phyloP scores from a whole-genome alignment of 37 sponge, comb jelly and placozoan species.

The Agelas oroides region DNA sequence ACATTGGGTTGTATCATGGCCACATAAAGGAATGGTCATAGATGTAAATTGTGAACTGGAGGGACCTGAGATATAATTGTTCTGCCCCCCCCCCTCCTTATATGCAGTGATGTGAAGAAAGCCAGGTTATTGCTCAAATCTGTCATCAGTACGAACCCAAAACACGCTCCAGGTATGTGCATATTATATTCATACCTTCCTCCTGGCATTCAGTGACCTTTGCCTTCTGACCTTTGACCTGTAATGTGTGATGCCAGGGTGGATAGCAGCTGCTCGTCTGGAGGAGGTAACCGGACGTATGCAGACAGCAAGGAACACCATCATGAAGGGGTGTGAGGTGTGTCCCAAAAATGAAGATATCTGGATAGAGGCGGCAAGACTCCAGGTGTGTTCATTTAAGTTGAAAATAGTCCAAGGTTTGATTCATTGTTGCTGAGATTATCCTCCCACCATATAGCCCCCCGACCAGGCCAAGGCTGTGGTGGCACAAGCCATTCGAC shows the following conservation, averaged over 20 bases:
- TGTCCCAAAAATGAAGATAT: constrained; percentile 97
- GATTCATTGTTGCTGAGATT: no score
- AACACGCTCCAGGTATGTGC: constrained; percentile 90
- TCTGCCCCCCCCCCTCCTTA: neutral
- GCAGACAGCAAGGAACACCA: constrained; percentile 93
- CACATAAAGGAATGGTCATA: no score
- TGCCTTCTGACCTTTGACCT: neutral
- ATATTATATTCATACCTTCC: no score
- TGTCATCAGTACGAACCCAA: constrained; percentile 96
- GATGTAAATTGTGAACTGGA: no score
- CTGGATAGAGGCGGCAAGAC: constrained; percentile 94
- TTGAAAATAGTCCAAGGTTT: no score
- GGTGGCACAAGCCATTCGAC: constrained; percentile 77
- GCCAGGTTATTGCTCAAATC: constrained; percentile 95
- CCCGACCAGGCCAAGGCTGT: constrained; percentile 78
- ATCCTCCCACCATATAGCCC: constrained; percentile 37
- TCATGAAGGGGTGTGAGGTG: constrained; percentile 91
- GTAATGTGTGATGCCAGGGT: constrained; percentile 55
- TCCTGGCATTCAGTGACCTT: neutral
- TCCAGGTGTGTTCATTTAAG: constrained; percentile 65
- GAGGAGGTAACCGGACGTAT: constrained; percentile 98
- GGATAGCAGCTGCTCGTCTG: constrained; percentile 98
- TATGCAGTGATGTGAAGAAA: constrained; percentile 90
- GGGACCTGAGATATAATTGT: no score
- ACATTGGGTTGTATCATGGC: no score